Base-by-base conservation (phyloP, 1,140 invertebrate species). In the Proales similis region DNA sequence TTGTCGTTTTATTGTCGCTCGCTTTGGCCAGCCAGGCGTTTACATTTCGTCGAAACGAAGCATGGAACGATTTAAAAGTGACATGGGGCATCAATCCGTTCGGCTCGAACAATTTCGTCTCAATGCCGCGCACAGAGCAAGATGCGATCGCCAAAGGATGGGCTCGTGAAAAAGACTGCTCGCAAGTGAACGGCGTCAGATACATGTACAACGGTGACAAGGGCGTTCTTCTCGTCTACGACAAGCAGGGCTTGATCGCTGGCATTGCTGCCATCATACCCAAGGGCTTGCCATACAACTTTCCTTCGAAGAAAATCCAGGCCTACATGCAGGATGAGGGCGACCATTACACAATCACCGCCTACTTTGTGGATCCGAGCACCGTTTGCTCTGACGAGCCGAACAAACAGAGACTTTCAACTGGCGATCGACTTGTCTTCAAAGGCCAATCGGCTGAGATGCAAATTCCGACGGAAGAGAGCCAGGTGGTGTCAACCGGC, bases 241-340 rank as follows among this genome's bases (percentile, higher is more conserved):
- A 72, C 39, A 53, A 57, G 1, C 68, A 72, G 43, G 74, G 72
- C 7, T 69, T 70, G 64, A 71, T 75, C 33, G 72, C 72, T 36
- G 72, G 74, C 12, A 71, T 51, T 26, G 19, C 60, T 9, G 17
- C 29, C 5, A 17, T 14, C 26, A n/a, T 48, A 3, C 45, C 48
- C 11, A 47, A 63, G 29, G 24, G 32, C 2, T 24, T 63, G 19
- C 60, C 60, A 57, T 57, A 29, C 12, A 57, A 57, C 24, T 57
- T 26, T 57, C 51, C 51, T 26, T 57, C 60, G 9, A 2, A n/a
- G n/a, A 63, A 64, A 30, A 33, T 63, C 14, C 33, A 32, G 38
- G 22, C 27, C 26, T 43, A 48, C 22, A 64, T 46, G n/a, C 14
- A 27, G 24, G 63, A 64, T 30, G 63, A 64, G 32, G 42, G 33